Evolutionary conservation across 1,140 invertebrate genomes (phyloP).

Genomic region (Eupristina koningsbergeri): DNA sequence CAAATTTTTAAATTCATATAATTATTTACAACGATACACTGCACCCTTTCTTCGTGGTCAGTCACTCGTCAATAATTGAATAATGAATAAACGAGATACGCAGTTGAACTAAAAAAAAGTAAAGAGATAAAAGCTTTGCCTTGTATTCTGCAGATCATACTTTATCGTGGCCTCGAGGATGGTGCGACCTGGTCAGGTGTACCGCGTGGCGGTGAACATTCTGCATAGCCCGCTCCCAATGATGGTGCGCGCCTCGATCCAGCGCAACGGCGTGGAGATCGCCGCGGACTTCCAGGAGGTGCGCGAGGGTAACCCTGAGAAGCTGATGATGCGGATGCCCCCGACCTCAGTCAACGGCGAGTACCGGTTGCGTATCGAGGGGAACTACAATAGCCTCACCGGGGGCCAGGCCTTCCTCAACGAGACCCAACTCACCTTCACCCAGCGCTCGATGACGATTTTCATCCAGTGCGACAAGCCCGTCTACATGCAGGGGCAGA

Average conservation of each 20-base stretch:
- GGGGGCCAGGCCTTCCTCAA: constrained; percentile 90
- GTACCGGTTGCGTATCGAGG: constrained; percentile 91
- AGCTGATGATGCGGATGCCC: constrained; percentile 88
- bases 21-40: no score
- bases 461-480: constrained; percentile 97
- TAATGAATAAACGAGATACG: no score
- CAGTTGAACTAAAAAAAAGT: background rate
- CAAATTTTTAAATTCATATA: no score
- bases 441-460: constrained; percentile 93
- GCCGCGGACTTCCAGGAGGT: constrained; percentile 83
- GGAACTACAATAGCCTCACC: constrained; percentile 86
- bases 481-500: constrained; percentile 94
- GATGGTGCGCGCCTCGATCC: constrained; percentile 86
- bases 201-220: constrained; percentile 86
- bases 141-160: constrained; percentile 78
- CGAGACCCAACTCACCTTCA: constrained; percentile 85
- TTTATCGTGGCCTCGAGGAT: constrained; percentile 90
- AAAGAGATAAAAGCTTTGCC: background rate
- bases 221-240: constrained; percentile 82
- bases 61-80: no score
- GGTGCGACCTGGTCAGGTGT: constrained; percentile 89
- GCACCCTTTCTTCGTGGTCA: no score
- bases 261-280: constrained; percentile 89
- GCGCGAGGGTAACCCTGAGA: constrained; percentile 86
- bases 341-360: constrained; percentile 84